Percentiles rank a stretch among this genome's conserved stretches.
Evolutionary conservation across 2,113 vertebrate genomes (phyloP).

Genomic region (Donacobius atricapilla): DNA sequence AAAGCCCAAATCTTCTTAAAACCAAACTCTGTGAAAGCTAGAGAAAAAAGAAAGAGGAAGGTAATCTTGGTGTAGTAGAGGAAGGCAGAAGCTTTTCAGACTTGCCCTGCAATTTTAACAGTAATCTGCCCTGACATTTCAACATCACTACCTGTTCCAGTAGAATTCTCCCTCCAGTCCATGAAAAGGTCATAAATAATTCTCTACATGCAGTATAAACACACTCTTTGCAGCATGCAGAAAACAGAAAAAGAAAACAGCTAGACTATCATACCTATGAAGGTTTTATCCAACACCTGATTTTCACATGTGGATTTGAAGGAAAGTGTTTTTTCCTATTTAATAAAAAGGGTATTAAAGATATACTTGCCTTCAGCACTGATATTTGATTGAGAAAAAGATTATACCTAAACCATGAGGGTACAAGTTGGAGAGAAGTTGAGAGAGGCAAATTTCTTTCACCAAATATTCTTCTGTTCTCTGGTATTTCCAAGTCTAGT

Average conservation of each 20-base stretch:
- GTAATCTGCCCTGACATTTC: neutral
- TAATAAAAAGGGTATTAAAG: neutral
- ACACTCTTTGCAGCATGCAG: neutral
- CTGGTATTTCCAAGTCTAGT: neutral
- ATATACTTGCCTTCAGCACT: conserved; percentile 57
- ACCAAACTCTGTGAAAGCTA: neutral
- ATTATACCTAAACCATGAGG: neutral
- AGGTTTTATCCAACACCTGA: neutral
- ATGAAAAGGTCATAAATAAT: neutral
- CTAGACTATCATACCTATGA: neutral
- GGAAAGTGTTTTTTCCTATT: neutral
- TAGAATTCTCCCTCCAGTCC: neutral
- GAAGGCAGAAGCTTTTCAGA: neutral
- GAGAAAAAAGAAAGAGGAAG: neutral
- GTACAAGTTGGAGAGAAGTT: neutral
- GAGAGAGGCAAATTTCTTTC: neutral
- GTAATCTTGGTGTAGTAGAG: neutral
- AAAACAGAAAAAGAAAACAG: neutral
- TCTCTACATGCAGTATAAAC: neutral
- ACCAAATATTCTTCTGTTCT: neutral
- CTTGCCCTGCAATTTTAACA: neutral
- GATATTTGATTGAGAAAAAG: neutral
- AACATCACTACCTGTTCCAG: neutral
- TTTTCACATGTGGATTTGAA: neutral
- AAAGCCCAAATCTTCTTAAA: neutral